A percentile compares a stretch with the other conserved stretches of the same genome.
These are phyloP conservation scores for Quiscalus mexicanus DNA, from an alignment of 2,113 vertebrate genomes.

Conservation along the genomic window DNA sequence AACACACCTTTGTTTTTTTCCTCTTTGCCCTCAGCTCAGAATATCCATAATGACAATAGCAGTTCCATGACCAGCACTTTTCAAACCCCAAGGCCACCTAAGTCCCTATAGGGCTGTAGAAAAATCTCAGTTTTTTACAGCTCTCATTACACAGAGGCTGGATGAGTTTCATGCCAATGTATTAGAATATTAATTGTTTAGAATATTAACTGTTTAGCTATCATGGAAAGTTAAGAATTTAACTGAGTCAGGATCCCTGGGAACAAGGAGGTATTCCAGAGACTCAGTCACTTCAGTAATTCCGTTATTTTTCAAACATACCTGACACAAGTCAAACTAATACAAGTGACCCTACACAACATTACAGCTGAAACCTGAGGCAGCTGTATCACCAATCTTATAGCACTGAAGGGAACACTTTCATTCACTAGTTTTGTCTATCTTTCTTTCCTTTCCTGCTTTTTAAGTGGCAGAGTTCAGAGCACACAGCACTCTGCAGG, in stretches of 20 bases:
- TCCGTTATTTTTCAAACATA: not conserved
- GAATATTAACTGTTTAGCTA: not conserved
- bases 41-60: not conserved
- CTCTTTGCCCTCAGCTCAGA: not conserved
- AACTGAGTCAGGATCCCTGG: not conserved
- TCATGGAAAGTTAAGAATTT: not conserved
- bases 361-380: not conserved
- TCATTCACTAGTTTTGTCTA: not conserved
- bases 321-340: not conserved
- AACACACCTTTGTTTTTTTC: not conserved
- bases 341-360: not conserved
- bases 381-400: not conserved
- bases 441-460: not conserved
- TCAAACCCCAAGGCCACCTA: not conserved
- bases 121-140: not conserved
- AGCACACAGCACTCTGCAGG: not conserved
- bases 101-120: not conserved
- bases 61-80: not conserved
- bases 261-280: not conserved
- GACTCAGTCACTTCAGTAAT: not conserved
- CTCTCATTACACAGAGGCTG: not conserved
- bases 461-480: not conserved
- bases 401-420: not conserved
- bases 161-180: not conserved
- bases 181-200: not conserved